These are phyloP conservation scores for Leucophenga varia DNA, from an alignment of 1,140 invertebrate species.

Conservation along the genomic window DNA sequence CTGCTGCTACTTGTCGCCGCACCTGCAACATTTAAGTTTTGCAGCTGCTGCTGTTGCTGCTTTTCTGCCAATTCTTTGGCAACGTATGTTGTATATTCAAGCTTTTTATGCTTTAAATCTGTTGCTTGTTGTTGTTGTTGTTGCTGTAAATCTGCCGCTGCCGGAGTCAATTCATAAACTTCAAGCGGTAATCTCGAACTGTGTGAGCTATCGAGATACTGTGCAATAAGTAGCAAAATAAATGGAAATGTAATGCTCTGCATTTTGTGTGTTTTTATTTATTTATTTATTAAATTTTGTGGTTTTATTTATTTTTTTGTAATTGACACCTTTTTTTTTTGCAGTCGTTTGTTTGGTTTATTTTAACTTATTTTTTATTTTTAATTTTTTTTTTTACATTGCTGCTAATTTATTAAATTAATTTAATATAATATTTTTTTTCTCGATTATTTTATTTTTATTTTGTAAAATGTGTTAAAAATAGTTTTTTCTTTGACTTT, in stretches of 20 bases:
- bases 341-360: conserved; percentile 2
- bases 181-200: conserved; percentile 49
- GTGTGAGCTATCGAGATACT: conserved; percentile 14
- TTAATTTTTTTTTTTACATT: conserved; percentile 1
- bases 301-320: conserved; percentile 15
- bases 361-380: conserved; percentile 3
- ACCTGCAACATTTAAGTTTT: no score
- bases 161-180: conserved; percentile 48
- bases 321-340: conserved; percentile 25
- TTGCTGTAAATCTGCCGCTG: neutral
- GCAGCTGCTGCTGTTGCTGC: conserved; percentile 11
- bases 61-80: conserved; percentile 32
- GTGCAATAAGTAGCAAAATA: conserved; percentile 25
- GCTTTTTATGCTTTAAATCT: conserved; percentile 35
- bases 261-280: neutral
- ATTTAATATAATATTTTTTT: conserved; percentile 5
- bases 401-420: no score
- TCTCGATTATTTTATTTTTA: conserved; percentile 1
- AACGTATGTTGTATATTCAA: conserved; percentile 45
- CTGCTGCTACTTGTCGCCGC: conserved; percentile 8
- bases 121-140: neutral
- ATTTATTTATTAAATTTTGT: neutral
- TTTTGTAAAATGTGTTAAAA: no score
- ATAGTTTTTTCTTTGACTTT: no score
- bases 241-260: conserved; percentile 9